Conservation (phyloP, 2,797 vertebrate species). For the Xiphophorus birchmanni region DNA sequence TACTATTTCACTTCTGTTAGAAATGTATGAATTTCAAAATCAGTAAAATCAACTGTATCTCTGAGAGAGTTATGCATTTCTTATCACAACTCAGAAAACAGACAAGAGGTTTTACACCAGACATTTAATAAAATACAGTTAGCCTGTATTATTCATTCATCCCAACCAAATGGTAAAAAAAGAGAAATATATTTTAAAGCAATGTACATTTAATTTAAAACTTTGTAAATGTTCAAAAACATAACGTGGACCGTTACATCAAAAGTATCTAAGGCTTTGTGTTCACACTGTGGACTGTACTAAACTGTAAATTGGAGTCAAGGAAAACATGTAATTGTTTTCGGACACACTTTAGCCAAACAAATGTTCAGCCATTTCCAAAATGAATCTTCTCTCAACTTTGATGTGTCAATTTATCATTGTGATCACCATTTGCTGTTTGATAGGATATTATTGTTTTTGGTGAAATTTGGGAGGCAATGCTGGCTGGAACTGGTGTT, state of each 20-base stretch:
- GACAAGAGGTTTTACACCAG: background rate
- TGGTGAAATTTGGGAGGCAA: background rate
- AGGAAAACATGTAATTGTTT: background rate
- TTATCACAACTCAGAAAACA: background rate
- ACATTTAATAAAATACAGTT: background rate
- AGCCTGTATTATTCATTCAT: background rate
- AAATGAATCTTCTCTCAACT: background rate
- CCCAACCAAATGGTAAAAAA: background rate
- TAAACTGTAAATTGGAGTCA: background rate
- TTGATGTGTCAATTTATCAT: background rate
- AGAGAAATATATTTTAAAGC: background rate
- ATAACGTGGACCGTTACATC: background rate
- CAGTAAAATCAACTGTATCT: background rate
- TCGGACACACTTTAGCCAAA: background rate
- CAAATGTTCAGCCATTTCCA: background rate
- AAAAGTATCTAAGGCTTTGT: background rate
- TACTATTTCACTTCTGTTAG: background rate
- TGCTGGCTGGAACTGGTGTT: background rate
- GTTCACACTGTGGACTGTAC: background rate
- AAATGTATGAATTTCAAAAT: background rate
- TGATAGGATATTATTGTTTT: background rate
- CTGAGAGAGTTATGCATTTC: background rate
- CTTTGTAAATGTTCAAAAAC: background rate
- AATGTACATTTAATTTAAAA: background rate
- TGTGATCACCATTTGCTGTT: background rate